Percentiles rank a stretch among this genome's conserved stretches.
Conservation (phyloP, 1,140 invertebrate species). For the Popillia japonica region DNA sequence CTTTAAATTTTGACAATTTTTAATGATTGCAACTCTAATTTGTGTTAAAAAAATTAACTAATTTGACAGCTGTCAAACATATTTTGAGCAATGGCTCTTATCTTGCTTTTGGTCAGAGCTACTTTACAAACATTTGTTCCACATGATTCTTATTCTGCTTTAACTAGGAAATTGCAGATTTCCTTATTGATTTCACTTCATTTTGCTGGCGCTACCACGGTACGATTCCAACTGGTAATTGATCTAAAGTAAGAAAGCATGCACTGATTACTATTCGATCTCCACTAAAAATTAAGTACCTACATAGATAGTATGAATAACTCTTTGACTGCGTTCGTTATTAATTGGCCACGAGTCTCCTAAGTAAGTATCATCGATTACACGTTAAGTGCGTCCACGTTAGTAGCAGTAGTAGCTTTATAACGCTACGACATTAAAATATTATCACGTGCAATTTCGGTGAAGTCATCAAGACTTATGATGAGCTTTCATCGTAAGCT, state of each 20-base stretch:
- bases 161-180: too few species aligned
- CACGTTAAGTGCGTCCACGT: neutral
- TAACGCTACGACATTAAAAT: conserved; percentile 23
- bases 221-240: too few species aligned
- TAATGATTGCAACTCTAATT: too few species aligned
- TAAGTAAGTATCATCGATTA: conserved; percentile 1
- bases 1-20: too few species aligned
- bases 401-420: neutral
- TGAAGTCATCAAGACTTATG: conserved; percentile 38
- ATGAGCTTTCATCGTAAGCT: conserved; percentile 38
- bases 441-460: conserved; percentile 35
- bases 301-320: neutral
- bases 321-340: neutral
- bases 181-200: too few species aligned
- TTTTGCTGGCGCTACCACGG: too few species aligned
- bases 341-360: neutral
- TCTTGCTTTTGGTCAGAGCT: too few species aligned
- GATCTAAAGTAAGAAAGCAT: neutral
- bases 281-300: neutral
- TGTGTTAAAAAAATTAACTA: too few species aligned
- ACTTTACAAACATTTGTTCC: too few species aligned
- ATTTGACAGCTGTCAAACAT: too few species aligned
- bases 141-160: too few species aligned
- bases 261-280: neutral
- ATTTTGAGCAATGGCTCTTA: too few species aligned